These are phyloP conservation scores for Anorthoa munda DNA, from an alignment of 2,888 invertebrate genomes.

Conservation along the genomic window DNA sequence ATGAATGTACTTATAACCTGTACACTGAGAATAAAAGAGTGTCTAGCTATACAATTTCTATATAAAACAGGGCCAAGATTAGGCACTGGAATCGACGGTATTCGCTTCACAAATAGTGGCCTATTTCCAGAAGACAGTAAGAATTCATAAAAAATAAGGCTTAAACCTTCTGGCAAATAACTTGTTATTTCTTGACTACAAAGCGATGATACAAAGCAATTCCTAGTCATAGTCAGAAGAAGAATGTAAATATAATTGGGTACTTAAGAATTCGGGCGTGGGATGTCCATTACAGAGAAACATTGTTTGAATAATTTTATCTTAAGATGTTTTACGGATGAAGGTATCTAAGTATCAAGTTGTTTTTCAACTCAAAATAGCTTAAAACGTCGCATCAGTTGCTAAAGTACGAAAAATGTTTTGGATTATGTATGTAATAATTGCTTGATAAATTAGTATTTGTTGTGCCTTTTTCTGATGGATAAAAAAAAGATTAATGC, in stretches of 20 bases:
- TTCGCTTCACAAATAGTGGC: not conserved
- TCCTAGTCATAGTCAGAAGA: not conserved
- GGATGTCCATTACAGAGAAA: conserved; percentile 26
- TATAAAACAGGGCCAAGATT: not conserved
- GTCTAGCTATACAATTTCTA: not conserved
- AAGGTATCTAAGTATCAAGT: not conserved
- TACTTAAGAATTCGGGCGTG: conserved; percentile 23
- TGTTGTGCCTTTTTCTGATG: too few relatives aligned
- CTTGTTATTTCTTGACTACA: conserved; percentile 2
- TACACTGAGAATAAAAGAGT: not conserved
- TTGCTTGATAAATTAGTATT: too few relatives aligned
- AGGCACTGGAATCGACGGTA: not conserved
- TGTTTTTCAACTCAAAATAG: conserved; percentile 19
- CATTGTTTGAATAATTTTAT: conserved; percentile 38
- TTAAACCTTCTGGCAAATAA: not conserved
- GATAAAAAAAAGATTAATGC: too few relatives aligned
- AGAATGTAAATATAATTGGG: conserved; percentile 29
- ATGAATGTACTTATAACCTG: not conserved
- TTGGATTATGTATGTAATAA: not conserved
- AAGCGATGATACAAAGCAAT: not conserved
- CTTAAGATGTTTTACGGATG: conserved; percentile 11
- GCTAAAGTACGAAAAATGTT: not conserved
- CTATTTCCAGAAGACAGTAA: too few relatives aligned
- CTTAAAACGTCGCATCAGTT: not conserved
- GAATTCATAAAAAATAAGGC: too few relatives aligned